Base-by-base conservation (phyloP, 2,888 invertebrate species). In the Gryllus longicercus region DNA sequence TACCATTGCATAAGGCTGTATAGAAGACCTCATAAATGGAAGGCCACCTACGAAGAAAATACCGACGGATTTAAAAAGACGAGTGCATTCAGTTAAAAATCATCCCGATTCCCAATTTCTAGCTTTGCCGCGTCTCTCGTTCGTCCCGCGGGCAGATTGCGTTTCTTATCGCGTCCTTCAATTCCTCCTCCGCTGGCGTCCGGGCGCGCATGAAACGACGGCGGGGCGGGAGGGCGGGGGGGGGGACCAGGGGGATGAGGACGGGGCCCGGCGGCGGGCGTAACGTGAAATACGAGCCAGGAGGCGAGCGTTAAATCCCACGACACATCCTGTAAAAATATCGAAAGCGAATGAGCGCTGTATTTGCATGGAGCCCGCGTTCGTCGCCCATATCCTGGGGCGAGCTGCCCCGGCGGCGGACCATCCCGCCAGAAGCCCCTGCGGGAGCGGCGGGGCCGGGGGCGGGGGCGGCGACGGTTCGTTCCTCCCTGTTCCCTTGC, bases 301-400 rank as follows among this genome's bases (percentile, higher is more conserved):
- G 63, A n/a, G 63, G 63, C 63, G n/a, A 63, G 63, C 63, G 63
- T n/a, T 63, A 63, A 63, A 63, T 63, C 63, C n/a, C 63, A n/a
- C 63, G 63, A 63, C 63, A 63, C 63, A 63, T 63, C 63, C 63
- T 63, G 63, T 63, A 63, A 63, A 63, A 63, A 63, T 63, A 63
- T 63, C 63, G 63, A 63, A 63, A 63, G 63, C 63, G 63, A 63
- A 63, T 63, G 63, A 63, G 63, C 63, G 63, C 63, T 14, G 63
- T 63, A 63, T 63, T 63, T 63, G 63, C 63, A 63, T 63, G 63
- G 63, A n/a, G 16, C 16, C 16, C 63, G 63, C n/a, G 63, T 18
- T 63, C 63, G 16, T 63, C 63, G 63, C 63, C 63, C 63, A 63
- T 63, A 63, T 63, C 63, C 63, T 63, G 63, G 63, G 16, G 63